Conservation (phyloP, 2,888 invertebrate species). For the Lasioglossum vierecki region DNA sequence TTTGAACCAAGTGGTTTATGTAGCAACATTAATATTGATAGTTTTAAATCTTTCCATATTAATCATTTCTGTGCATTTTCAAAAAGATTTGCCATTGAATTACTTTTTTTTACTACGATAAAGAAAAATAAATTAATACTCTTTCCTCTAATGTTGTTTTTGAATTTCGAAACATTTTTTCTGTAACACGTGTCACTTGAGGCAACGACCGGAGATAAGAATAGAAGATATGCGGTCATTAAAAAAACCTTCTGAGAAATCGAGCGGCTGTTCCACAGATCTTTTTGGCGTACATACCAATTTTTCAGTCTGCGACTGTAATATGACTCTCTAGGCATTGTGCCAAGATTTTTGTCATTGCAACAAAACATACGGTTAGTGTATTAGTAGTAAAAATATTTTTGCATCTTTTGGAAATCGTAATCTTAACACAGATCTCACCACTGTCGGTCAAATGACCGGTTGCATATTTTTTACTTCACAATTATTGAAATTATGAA, state of each 20-base stretch:
- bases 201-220: not conserved
- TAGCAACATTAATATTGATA: too few relatives aligned
- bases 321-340: not conserved
- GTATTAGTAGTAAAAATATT: not conserved
- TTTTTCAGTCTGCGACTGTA: conserved; percentile 13
- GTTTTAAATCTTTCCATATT: not conserved
- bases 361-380: not conserved
- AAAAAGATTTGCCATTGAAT: not conserved
- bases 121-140: not conserved
- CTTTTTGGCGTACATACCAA: conserved; percentile 19
- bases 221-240: conserved; percentile 21
- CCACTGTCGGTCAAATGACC: too few relatives aligned
- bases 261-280: not conserved
- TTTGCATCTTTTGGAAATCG: not conserved
- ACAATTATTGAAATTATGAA: too few relatives aligned
- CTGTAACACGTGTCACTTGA: not conserved
- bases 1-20: too few relatives aligned
- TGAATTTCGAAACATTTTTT: not conserved
- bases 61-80: not conserved
- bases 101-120: not conserved
- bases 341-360: conserved; percentile 7
- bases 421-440: too few relatives aligned
- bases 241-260: conserved; percentile 22
- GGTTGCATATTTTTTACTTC: too few relatives aligned
- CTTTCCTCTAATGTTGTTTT: not conserved